Evolutionary conservation across 1,140 invertebrate species (phyloP).

Genomic region (Panagrolaimus sp.): DNA sequence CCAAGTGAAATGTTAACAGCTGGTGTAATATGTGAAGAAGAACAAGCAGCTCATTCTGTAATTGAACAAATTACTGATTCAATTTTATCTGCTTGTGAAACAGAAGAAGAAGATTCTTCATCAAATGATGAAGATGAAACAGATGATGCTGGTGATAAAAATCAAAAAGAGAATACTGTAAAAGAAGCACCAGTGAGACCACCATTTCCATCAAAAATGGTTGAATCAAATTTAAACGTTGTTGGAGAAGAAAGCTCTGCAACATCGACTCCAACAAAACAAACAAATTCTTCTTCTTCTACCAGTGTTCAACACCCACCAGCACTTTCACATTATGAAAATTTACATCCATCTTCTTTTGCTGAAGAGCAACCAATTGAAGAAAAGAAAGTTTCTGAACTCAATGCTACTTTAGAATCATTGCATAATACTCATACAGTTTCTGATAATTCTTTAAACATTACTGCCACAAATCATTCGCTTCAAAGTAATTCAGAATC

Average conservation of each 20-base stretch:
- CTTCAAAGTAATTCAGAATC: conserved; percentile 30
- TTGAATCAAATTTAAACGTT: conserved; percentile 12
- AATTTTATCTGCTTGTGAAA: conserved; percentile 25
- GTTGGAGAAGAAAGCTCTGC: conserved; percentile 32
- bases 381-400: too few species aligned
- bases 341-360: too few species aligned
- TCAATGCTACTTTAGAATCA: too few species aligned
- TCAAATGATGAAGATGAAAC: too few species aligned
- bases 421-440: too few species aligned
- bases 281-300: too few species aligned
- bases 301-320: too few species aligned
- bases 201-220: conserved; percentile 24
- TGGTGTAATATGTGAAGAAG: conserved; percentile 39
- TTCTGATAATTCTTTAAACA: too few species aligned
- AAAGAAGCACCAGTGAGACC: neutral
- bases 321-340: too few species aligned
- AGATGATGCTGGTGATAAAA: neutral
- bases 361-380: too few species aligned
- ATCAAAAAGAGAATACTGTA: neutral
- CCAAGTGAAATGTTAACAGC: conserved; percentile 35
- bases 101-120: too few species aligned
- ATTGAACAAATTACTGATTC: conserved; percentile 47
- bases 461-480: too few species aligned
- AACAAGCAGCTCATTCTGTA: conserved; percentile 45
- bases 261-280: conserved; percentile 2